These are phyloP conservation scores for Platalea minor DNA, from an alignment of 2,797 vertebrate genomes.

Conservation along the genomic window DNA sequence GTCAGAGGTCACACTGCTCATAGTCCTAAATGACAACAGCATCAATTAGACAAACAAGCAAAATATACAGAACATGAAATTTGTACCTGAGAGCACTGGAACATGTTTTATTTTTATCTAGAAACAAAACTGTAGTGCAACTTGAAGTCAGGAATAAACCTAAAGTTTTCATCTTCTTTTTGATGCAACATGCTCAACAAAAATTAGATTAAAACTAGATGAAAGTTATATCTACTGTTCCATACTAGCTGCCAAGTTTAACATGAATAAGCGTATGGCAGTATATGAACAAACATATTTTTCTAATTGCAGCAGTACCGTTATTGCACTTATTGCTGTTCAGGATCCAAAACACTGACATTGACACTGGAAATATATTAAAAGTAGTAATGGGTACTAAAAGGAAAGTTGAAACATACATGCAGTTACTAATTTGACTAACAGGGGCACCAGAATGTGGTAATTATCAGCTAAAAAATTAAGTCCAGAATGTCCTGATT, in stretches of 20 bases:
- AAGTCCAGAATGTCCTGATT: not conserved
- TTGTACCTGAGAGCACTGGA: conserved; percentile 40
- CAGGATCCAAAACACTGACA: not conserved
- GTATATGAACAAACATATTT: not conserved
- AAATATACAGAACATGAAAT: conserved; percentile 11
- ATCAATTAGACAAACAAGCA: conserved; percentile 2
- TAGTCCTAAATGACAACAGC: not conserved
- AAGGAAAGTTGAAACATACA: not conserved
- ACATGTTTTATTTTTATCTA: not conserved
- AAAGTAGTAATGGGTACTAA: not conserved
- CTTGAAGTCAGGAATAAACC: not conserved
- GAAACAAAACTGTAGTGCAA: not conserved
- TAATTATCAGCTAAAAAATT: not conserved
- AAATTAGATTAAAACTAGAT: not conserved
- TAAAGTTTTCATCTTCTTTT: not conserved
- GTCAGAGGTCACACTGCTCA: not conserved
- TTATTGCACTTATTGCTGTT: conserved; percentile 10
- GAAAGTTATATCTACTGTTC: not conserved
- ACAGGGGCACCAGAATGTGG: not conserved
- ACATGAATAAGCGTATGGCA: not conserved
- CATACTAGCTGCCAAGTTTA: conserved; percentile 38
- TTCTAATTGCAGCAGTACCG: not conserved
- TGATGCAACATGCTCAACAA: not conserved
- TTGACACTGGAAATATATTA: not conserved
- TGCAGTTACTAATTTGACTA: not conserved